These are phyloP conservation scores for Microhierax caerulescens DNA, from an alignment of 2,797 vertebrate genomes.

Conservation along the genomic window DNA sequence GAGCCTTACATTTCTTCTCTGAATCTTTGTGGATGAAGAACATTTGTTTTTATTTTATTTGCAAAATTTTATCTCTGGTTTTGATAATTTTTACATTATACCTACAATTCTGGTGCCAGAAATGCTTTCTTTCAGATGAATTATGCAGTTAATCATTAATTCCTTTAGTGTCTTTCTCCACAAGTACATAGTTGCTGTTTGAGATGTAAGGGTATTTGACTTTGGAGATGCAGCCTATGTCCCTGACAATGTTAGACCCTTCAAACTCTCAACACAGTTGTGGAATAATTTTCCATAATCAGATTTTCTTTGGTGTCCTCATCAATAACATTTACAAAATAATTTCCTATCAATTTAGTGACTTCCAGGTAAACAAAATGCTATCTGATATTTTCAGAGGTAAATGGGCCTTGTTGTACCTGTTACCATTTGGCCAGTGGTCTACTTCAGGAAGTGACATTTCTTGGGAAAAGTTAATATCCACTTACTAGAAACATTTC, in stretches of 20 bases:
- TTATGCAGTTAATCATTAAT: background rate
- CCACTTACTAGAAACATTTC: background rate
- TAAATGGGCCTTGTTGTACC: background rate
- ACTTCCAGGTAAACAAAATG: background rate
- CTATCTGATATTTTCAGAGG: background rate
- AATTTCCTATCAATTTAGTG: background rate
- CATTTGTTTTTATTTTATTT: background rate
- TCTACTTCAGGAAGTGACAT: background rate
- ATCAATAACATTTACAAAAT: background rate
- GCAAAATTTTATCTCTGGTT: background rate
- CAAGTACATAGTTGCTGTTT: background rate
- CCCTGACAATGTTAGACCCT: background rate
- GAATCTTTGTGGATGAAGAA: background rate
- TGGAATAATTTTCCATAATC: background rate
- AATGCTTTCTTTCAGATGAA: background rate
- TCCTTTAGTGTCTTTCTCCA: background rate
- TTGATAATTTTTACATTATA: background rate
- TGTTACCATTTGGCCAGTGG: background rate
- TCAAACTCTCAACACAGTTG: background rate
- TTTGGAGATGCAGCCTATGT: background rate
- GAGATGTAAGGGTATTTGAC: background rate
- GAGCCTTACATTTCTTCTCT: background rate
- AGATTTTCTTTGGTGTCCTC: background rate
- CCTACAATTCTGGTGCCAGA: background rate
- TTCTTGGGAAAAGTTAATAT: background rate